phyloP scores from a whole-genome alignment of 2,797 vertebrate species.

The Anisognathus igniventris region DNA sequence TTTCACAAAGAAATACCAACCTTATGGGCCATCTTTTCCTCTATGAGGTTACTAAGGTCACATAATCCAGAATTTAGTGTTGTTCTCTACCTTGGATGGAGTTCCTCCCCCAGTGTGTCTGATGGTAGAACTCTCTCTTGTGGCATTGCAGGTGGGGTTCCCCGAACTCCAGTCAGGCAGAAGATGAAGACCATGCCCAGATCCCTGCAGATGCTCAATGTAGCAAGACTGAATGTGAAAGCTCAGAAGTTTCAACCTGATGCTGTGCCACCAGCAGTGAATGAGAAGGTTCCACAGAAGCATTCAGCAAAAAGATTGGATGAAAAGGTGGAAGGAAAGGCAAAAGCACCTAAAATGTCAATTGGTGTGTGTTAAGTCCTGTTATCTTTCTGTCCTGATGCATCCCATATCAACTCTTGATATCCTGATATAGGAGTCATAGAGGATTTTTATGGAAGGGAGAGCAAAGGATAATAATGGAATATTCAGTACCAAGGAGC shows the following conservation, averaged over 20 bases:
- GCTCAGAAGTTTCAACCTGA: slow-evolving; percentile 87
- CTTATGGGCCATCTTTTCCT: background rate
- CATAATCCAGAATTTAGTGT: background rate
- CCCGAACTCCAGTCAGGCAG: slow-evolving; percentile 91
- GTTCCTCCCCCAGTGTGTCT: background rate
- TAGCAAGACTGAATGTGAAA: slow-evolving; percentile 90
- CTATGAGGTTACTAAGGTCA: background rate
- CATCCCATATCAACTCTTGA: background rate
- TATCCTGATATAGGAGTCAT: background rate
- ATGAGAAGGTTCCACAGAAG: slow-evolving; percentile 69
- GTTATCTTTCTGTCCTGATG: background rate
- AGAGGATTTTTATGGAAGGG: background rate
- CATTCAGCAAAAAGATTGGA: slow-evolving; percentile 66
- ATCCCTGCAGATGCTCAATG: slow-evolving; percentile 95
- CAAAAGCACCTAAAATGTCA: slow-evolving; percentile 47
- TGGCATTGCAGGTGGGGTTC: slow-evolving; percentile 78
- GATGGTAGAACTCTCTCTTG: background rate
- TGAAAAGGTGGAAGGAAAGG: slow-evolving; percentile 72
- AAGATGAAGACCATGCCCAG: slow-evolving; percentile 98
- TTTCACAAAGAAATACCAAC: background rate
- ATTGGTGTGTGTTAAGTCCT: slow-evolving; percentile 68
- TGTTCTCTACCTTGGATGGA: background rate
- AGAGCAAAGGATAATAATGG: background rate
- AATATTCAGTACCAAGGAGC: background rate
- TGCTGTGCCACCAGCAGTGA: background rate